Evolutionary conservation across 2,888 invertebrate species (phyloP).

Genomic region (Malthinus flaveolus): DNA sequence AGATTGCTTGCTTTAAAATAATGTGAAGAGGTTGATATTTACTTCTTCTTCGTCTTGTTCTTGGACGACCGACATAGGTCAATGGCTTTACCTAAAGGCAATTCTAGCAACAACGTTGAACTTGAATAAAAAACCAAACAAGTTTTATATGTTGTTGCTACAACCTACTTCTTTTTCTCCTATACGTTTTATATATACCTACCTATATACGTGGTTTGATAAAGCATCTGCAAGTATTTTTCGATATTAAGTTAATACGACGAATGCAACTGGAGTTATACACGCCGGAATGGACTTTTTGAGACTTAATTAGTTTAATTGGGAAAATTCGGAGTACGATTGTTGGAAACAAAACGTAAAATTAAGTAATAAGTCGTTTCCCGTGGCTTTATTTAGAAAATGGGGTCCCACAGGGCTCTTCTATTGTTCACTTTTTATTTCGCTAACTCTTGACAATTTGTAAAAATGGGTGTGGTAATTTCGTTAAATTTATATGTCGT

Average conservation of each 20-base stretch:
- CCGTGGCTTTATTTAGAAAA: no score
- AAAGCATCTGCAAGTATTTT: conserved; percentile 5
- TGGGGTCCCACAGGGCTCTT: no score
- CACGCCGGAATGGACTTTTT: no score
- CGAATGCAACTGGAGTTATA: not conserved
- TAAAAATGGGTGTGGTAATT: no score
- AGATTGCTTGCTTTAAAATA: not conserved
- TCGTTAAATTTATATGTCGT: no score
- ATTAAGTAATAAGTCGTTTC: no score
- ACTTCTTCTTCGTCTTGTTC: conserved; percentile 28
- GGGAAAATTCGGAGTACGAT: no score
- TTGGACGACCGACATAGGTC: conserved; percentile 35
- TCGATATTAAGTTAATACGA: not conserved
- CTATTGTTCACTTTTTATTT: no score
- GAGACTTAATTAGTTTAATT: no score
- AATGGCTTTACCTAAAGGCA: conserved; percentile 40
- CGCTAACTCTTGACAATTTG: no score
- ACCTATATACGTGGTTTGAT: not conserved
- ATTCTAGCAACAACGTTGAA: conserved; percentile 39
- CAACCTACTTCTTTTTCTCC: conserved; percentile 27
- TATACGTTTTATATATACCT: no score
- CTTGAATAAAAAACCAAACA: conserved; percentile 41
- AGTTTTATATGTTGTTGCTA: conserved; percentile 33
- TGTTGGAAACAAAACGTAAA: no score
- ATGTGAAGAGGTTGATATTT: conserved; percentile 24